Evolutionary conservation across 2,113 vertebrate genomes (phyloP).

Genomic region (Micronisus gabar): DNA sequence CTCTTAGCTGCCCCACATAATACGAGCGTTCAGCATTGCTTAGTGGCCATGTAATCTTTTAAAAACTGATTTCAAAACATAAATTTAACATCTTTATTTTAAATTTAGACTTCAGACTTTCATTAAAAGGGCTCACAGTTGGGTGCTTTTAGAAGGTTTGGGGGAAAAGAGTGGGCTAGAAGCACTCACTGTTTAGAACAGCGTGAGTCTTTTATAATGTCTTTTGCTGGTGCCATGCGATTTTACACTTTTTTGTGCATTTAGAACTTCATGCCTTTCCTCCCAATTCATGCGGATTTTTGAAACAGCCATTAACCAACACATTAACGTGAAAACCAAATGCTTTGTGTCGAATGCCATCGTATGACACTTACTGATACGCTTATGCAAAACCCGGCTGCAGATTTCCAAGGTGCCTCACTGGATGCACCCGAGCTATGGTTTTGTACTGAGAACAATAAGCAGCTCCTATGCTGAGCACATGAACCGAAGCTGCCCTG

Average conservation of each 20-base stretch:
- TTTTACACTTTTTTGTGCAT: not conserved
- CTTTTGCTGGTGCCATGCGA: not conserved
- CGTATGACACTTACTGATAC: accelerated
- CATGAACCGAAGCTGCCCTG: not conserved
- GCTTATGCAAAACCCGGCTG: not conserved
- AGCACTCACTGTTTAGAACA: not conserved
- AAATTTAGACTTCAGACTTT: not conserved
- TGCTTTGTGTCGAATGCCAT: accelerated
- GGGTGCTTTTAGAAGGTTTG: not conserved
- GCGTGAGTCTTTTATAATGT: not conserved
- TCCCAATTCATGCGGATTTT: not conserved
- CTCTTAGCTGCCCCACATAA: not conserved
- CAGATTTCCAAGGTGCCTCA: not conserved
- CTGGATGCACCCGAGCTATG: accelerated
- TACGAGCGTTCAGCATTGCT: not conserved
- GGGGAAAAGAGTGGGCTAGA: not conserved
- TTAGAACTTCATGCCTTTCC: not conserved
- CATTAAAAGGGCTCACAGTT: not conserved
- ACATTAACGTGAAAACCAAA: not conserved
- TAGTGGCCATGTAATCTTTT: not conserved
- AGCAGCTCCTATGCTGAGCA: not conserved
- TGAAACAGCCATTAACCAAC: not conserved
- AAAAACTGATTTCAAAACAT: not conserved
- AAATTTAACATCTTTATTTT: conserved; percentile 12
- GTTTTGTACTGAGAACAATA: not conserved